Percentiles rank a stretch among this genome's conserved stretches.
phyloP scores from a whole-genome alignment of 1,140 invertebrate species.

The Ceratina calcarata region DNA sequence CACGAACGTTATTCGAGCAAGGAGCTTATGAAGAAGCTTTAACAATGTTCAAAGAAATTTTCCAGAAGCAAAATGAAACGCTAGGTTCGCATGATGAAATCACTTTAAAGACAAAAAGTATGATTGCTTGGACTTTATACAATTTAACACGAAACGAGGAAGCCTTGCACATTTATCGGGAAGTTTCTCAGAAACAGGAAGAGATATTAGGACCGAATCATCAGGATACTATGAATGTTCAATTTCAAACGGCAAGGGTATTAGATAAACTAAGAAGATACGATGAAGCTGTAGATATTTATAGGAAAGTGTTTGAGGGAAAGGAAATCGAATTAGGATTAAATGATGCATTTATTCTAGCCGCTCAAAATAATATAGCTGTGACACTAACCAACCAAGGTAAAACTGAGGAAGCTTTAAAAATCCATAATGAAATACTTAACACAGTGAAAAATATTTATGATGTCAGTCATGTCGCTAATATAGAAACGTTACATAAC shows the following conservation, averaged over 20 bases:
- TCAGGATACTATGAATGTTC: neutral
- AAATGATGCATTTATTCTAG: neutral
- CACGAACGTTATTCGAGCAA: neutral
- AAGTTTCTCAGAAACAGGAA: neutral
- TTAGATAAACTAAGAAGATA: neutral
- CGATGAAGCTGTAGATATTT: conserved; percentile 9
- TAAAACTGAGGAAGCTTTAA: conserved; percentile 5
- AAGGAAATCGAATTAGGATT: too few species aligned
- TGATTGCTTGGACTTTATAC: too few species aligned
- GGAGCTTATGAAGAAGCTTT: neutral
- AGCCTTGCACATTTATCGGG: conserved; percentile 1
- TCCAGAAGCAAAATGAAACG: neutral
- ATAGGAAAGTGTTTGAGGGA: neutral
- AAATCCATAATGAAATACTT: neutral
- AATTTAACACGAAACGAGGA: conserved; percentile 1
- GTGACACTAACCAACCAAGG: neutral
- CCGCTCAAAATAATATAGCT: neutral
- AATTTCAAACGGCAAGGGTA: neutral
- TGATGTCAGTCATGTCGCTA: neutral
- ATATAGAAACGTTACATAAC: neutral
- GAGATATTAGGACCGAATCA: conserved; percentile 4
- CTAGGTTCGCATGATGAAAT: neutral
- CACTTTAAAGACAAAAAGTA: too few species aligned
- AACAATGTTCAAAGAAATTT: neutral
- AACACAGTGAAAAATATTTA: neutral